A percentile compares a stretch with the other conserved stretches of the same genome.
Conservation (phyloP, 2,113 vertebrate genomes). For the Corythoichthys haematopterus region DNA sequence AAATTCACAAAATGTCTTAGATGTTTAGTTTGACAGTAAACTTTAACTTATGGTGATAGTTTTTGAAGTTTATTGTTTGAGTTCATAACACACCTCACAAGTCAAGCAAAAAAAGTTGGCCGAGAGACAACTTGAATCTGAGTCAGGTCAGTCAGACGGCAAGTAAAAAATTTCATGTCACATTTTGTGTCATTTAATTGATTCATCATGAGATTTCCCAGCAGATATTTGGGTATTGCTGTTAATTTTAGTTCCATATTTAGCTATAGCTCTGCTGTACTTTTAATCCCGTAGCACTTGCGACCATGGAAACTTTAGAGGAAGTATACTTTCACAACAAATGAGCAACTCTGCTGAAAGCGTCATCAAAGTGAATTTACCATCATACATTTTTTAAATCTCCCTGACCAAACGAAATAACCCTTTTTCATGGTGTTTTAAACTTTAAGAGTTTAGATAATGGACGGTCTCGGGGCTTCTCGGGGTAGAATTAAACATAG, state of each 20-base stretch:
- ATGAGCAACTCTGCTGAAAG: conserved; percentile 35
- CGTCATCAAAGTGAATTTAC: conserved; percentile 23
- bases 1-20: no score
- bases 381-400: background rate
- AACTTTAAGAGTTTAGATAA: conserved; percentile 32
- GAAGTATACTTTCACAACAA: conserved; percentile 35
- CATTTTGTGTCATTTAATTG: background rate
- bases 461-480: conserved; percentile 25
- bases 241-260: background rate
- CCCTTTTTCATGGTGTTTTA: conserved; percentile 21
- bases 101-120: no score
- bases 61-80: no score
- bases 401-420: conserved; percentile 39
- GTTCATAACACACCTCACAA: no score
- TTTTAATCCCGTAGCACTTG: conserved; percentile 30
- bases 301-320: conserved; percentile 13
- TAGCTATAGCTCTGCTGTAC: background rate
- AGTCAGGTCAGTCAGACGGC: background rate
- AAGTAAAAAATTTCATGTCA: background rate
- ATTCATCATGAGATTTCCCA: background rate
- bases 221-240: background rate
- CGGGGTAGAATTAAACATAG: conserved; percentile 11
- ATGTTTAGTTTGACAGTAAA: no score
- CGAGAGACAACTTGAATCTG: background rate
- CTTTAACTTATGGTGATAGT: no score